Evolutionary conservation across 2,113 vertebrate genomes (phyloP).

Genomic region (Lasiurus cinereus): DNA sequence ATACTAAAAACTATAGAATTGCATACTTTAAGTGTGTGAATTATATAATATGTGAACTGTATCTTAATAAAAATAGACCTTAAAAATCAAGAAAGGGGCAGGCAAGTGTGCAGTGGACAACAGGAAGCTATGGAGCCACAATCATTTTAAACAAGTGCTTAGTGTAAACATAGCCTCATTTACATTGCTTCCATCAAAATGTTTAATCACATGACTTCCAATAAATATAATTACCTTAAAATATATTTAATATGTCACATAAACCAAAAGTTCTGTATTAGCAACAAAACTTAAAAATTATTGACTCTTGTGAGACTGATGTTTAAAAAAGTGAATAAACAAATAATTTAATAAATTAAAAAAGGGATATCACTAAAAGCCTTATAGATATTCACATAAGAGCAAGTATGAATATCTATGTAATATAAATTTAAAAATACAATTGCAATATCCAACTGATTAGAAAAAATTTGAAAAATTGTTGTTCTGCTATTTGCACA

Average conservation of each 20-base stretch:
- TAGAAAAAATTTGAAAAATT: neutral
- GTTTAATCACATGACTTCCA: neutral
- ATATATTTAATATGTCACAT: neutral
- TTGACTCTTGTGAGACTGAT: neutral
- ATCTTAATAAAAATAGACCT: neutral
- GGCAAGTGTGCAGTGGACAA: fast-evolving
- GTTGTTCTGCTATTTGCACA: neutral
- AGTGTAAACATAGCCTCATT: neutral
- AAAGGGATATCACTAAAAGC: neutral
- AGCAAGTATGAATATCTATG: neutral
- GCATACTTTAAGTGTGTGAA: neutral
- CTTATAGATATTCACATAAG: neutral
- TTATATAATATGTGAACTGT: neutral
- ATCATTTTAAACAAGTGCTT: neutral
- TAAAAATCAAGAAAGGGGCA: neutral
- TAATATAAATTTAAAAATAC: neutral
- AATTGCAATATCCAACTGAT: neutral
- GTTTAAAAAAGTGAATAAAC: neutral
- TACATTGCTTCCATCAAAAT: neutral
- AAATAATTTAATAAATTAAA: neutral
- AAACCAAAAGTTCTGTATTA: neutral
- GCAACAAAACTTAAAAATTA: neutral
- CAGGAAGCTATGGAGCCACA: neutral
- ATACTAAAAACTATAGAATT: neutral
- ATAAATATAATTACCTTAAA: neutral